Conservation (phyloP, 1,140 invertebrate genomes). For the Lordiphosa clarofinis region DNA sequence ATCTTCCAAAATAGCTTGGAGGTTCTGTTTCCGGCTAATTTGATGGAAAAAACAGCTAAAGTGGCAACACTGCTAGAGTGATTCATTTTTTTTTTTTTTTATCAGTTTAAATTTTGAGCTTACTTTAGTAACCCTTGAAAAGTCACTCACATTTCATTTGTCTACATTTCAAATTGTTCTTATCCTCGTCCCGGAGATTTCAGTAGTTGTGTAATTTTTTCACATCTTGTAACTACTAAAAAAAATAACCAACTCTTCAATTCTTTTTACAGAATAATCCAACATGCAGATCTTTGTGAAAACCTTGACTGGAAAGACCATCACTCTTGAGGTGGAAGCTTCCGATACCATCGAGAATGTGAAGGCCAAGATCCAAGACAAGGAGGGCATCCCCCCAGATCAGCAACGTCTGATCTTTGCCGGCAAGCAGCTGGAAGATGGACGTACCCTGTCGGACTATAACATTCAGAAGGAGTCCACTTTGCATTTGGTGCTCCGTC, state of each 20-base stretch:
- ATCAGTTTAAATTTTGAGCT: no score
- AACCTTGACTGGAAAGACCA: constrained; percentile 95
- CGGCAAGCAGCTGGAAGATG: constrained; percentile 85
- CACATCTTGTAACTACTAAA: constrained; percentile 3
- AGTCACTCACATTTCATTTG: no score
- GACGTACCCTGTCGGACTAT: constrained; percentile 81
- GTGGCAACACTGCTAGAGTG: no score
- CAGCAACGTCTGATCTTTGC: constrained; percentile 82
- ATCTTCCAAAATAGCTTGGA: no score
- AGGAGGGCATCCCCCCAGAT: constrained; percentile 84
- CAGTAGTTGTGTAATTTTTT: constrained; percentile 14
- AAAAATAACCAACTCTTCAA: constrained; percentile 6
- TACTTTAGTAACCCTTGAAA: no score
- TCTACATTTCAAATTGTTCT: neutral
- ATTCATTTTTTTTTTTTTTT: no score
- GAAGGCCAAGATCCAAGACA: constrained; percentile 88
- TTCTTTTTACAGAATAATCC: constrained; percentile 44
- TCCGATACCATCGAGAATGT: constrained; percentile 88
- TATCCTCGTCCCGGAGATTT: neutral
- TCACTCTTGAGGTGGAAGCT: constrained; percentile 89
- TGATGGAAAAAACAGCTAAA: no score
- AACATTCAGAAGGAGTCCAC: constrained; percentile 85
- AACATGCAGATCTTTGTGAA: constrained; percentile 83
- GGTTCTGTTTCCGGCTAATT: no score
- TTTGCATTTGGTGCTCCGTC: constrained; percentile 83